Evolutionary conservation across 2,888 invertebrate species (phyloP).

Genomic region (Bombylius major): DNA sequence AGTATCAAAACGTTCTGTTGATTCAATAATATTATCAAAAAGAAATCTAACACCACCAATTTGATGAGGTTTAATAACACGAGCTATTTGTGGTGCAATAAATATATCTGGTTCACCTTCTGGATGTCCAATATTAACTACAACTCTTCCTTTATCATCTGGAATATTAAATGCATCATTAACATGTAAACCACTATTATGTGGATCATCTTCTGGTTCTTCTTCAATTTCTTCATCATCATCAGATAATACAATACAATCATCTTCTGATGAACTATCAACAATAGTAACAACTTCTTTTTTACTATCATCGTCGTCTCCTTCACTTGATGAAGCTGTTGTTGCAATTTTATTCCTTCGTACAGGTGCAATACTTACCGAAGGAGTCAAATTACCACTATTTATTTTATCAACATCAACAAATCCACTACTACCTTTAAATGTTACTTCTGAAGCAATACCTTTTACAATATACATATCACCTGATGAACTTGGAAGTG

Average conservation of each 20-base stretch:
- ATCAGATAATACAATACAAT: slow-evolving; percentile 77
- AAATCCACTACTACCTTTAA: slow-evolving; percentile 6
- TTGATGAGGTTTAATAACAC: slow-evolving; percentile 92
- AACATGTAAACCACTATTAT: slow-evolving; percentile 86
- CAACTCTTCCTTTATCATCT: slow-evolving; percentile 81
- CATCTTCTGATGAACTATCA: slow-evolving; percentile 61
- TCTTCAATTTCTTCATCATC: slow-evolving; percentile 70
- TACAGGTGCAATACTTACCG: slow-evolving; percentile 40
- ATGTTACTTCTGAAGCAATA: slow-evolving; percentile 8
- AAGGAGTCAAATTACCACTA: slow-evolving; percentile 35
- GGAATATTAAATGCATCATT: slow-evolving; percentile 85
- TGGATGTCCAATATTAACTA: slow-evolving; percentile 88
- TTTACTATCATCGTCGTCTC: slow-evolving; percentile 9
- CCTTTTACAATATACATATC: slow-evolving; percentile 10
- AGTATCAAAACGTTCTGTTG: slow-evolving; percentile 71
- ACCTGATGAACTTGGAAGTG: slow-evolving; percentile 9
- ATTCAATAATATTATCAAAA: slow-evolving; percentile 95
- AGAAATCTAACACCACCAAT: slow-evolving; percentile 91
- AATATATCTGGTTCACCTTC: slow-evolving; percentile 83
- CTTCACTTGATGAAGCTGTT: slow-evolving; percentile 9
- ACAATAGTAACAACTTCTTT: slow-evolving; percentile 57
- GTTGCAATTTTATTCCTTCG: slow-evolving; percentile 4
- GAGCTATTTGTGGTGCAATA: slow-evolving; percentile 79
- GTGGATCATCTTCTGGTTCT: slow-evolving; percentile 70
- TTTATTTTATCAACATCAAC: slow-evolving; percentile 26